Evolutionary conservation across 2,888 invertebrate species (phyloP).

Genomic region (Pocota personata): DNA sequence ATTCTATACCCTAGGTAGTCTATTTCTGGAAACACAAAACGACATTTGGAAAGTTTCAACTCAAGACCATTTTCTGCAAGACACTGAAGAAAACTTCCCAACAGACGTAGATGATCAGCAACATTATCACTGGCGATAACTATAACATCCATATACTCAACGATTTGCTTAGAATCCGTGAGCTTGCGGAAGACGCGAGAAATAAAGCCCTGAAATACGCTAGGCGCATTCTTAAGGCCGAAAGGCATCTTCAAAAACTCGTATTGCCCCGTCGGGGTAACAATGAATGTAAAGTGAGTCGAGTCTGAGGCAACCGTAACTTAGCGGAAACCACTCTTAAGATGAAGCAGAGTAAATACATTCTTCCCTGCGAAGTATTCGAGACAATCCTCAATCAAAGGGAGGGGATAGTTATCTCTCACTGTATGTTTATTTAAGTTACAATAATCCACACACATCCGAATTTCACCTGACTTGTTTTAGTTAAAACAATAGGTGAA

Average conservation of each 20-base stretch:
- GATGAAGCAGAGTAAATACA: not conserved
- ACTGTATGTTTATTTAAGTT: not conserved
- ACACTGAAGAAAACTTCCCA: not conserved
- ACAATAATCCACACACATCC: not conserved
- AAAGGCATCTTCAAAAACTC: not conserved
- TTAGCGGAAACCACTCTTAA: not conserved
- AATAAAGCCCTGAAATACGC: slow-evolving; percentile 11
- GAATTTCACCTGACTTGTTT: not conserved
- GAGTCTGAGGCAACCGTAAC: not conserved
- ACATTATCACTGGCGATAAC: not conserved
- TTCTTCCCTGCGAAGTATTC: not conserved
- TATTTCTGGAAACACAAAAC: slow-evolving; percentile 8
- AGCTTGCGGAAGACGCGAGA: not conserved
- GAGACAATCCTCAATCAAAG: not conserved
- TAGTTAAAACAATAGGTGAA: not conserved
- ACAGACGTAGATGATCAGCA: not conserved
- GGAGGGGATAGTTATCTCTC: not conserved
- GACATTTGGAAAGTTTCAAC: slow-evolving; percentile 9
- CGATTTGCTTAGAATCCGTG: not conserved
- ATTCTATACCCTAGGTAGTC: slow-evolving; percentile 47
- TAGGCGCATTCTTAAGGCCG: not conserved
- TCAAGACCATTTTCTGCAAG: not conserved
- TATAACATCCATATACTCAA: not conserved
- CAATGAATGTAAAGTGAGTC: not conserved
- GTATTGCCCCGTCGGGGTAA: not conserved